phyloP scores from a whole-genome alignment of 2,888 invertebrate genomes.

The Mythimna albipuncta region DNA sequence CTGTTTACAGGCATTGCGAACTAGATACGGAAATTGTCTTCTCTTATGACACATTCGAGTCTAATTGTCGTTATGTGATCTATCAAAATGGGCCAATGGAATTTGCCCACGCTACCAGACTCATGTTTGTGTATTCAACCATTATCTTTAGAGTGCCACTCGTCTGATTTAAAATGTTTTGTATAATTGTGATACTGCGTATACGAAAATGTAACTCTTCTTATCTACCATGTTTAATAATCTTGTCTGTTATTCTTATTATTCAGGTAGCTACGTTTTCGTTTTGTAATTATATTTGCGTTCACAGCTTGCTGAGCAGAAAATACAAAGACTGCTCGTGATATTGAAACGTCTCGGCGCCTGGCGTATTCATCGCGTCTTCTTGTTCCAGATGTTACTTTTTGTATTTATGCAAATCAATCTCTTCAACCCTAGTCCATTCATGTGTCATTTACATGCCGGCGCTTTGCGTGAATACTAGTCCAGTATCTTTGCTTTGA shows the following conservation, averaged over 20 bases:
- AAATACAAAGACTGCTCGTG: constrained; percentile 36
- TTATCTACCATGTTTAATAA: constrained; percentile 51
- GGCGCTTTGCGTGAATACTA: constrained; percentile 45
- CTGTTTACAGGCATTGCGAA: constrained; percentile 70
- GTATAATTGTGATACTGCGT: constrained; percentile 48
- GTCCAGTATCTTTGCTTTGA: constrained; percentile 46
- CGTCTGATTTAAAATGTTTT: constrained; percentile 60
- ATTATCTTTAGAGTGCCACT: constrained; percentile 61
- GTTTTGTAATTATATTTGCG: constrained; percentile 32
- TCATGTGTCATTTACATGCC: constrained; percentile 70
- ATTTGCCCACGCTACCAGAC: constrained; percentile 69
- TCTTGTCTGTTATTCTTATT: constrained; percentile 34
- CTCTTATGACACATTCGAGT: constrained; percentile 63
- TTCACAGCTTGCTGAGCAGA: constrained; percentile 25
- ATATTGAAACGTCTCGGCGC: constrained; percentile 46
- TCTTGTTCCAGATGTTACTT: constrained; percentile 56
- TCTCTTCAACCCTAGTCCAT: constrained; percentile 64
- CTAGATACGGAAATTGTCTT: constrained; percentile 77
- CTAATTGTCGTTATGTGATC: constrained; percentile 67
- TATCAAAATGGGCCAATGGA: constrained; percentile 75
- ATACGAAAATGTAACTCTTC: constrained; percentile 47
- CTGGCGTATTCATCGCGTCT: constrained; percentile 44
- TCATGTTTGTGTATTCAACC: constrained; percentile 58
- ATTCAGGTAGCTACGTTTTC: constrained; percentile 27
- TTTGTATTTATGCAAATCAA: constrained; percentile 66